Evolutionary conservation across 2,888 invertebrate species (phyloP), one percentile per base, ranked within the genome.

Genomic region (Xestia c-nigrum): DNA sequence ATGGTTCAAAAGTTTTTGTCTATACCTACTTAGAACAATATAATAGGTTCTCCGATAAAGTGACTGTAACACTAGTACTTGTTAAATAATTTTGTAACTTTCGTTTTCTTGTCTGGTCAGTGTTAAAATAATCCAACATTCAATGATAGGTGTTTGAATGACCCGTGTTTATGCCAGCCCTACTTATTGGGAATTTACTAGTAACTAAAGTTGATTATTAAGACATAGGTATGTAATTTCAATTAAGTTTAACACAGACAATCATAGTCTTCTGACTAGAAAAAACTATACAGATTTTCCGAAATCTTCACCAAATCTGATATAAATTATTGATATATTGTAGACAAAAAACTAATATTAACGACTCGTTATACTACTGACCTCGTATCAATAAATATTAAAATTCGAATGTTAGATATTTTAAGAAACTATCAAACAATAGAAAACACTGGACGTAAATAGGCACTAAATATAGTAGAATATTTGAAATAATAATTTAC

Each of bases 251-350:
- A 93, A 94, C 92, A 93, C 91, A 95, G 94, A 95, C 94, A 94
- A 94, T 94, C 92, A 92, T 95, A 96, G 95, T 96, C 95, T 92
- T 92, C 90, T 96, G 96, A 96, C 96, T 96, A 96, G 96, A 96
- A 95, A 95, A 92, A 91, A 93, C 92, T 93, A 94, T 91, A 94
- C 93, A 94, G 93, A 93, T 93, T 94, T 90, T 90, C 89, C 89
- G 89, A 90, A 91, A 91, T 89, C 86, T 87, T 91, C 90, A 90
- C 91, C 89, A 92, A 93, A 93, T 93, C 93, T 94, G 94, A 91
- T 89, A 90, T 88, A 91, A 87, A 90, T 91, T 85, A 88, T 85
- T 87, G 84, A 91, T 89, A 88, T 90, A 90, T 91, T 91, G 90
- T 91, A 90, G 88, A 89, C 88, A 89, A 90, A 92, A 91, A 85